A percentile compares a stretch with the other conserved stretches of the same genome.
phyloP scores from a whole-genome alignment of 2,113 vertebrate species.

The Agapornis roseicollis region DNA sequence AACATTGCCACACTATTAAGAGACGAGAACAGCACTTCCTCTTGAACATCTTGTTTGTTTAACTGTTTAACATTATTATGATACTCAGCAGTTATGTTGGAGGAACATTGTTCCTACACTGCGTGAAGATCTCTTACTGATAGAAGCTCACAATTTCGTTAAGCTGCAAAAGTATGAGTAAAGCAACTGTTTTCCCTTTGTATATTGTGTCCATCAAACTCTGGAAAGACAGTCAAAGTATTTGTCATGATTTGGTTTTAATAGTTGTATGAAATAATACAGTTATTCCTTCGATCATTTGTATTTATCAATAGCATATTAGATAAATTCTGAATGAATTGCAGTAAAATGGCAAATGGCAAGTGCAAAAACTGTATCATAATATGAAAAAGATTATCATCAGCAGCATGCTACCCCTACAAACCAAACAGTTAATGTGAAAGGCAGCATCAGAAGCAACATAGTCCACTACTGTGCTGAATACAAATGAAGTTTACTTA shows the following conservation, averaged over 20 bases:
- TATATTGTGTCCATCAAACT: neutral
- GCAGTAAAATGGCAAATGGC: neutral
- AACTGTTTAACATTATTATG: neutral
- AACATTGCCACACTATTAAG: neutral
- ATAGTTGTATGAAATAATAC: neutral
- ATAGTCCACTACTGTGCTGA: neutral
- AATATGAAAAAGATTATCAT: neutral
- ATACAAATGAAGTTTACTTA: conserved; percentile 18
- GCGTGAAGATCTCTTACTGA: accelerated
- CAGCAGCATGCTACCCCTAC: neutral
- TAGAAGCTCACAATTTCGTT: neutral
- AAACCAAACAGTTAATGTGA: neutral
- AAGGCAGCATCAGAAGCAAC: neutral
- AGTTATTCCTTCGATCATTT: neutral
- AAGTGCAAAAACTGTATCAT: neutral
- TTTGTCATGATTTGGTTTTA: neutral
- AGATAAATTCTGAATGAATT: neutral
- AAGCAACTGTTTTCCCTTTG: neutral
- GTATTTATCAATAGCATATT: neutral
- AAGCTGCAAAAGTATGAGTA: neutral
- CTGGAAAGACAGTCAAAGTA: neutral
- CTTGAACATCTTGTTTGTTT: neutral
- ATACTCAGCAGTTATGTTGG: neutral
- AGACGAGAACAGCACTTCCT: neutral
- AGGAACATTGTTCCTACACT: neutral